Evolutionary conservation across 2,888 invertebrate species (phyloP).

Genomic region (Leucophenga montana): DNA sequence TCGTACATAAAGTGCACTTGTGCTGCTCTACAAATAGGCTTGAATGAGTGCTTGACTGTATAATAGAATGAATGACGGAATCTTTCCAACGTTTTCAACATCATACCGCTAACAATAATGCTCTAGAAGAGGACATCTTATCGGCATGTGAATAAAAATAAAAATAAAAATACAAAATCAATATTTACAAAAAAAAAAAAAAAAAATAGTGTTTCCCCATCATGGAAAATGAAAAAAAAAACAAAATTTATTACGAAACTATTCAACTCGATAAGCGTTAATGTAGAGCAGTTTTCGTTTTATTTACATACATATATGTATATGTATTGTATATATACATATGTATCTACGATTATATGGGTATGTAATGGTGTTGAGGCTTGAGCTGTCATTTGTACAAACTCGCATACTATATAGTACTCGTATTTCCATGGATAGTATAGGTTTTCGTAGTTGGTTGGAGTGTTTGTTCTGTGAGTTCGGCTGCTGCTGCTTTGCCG

Average conservation of each 20-base stretch:
- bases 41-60: background rate
- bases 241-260: slow-evolving; percentile 6
- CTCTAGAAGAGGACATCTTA: background rate
- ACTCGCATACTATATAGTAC: too few relatives aligned
- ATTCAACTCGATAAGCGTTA: background rate
- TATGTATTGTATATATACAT: background rate
- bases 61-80: too few relatives aligned
- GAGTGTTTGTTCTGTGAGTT: too few relatives aligned
- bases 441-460: too few relatives aligned
- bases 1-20: background rate
- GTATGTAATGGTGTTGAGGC: background rate
- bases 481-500: too few relatives aligned
- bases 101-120: too few relatives aligned
- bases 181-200: background rate
- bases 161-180: background rate
- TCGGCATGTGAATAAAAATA: slow-evolving; percentile 1
- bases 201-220: background rate
- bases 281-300: background rate
- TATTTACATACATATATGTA: background rate
- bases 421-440: too few relatives aligned
- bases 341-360: background rate
- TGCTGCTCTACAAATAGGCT: background rate
- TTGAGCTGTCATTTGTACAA: too few relatives aligned
- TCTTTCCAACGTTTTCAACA: too few relatives aligned
- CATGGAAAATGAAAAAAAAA: background rate